phyloP scores from a whole-genome alignment of 1,140 invertebrate species.

The Chironomus striatipennis region DNA sequence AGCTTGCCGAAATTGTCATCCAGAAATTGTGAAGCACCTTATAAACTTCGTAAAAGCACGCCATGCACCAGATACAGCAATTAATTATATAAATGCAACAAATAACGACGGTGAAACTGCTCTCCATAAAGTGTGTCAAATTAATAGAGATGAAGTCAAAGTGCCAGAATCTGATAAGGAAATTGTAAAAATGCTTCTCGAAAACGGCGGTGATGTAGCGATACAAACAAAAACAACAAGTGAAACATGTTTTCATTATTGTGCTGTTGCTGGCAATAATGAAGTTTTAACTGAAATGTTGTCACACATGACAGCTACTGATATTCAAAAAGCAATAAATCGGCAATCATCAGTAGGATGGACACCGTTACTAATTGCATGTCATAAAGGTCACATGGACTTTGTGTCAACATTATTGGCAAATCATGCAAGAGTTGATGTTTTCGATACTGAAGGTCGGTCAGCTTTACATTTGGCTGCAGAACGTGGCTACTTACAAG shows the following conservation, averaged over 20 bases:
- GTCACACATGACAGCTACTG: constrained; percentile 71
- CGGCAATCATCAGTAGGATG: constrained; percentile 85
- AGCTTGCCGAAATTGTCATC: constrained; percentile 74
- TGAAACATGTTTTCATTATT: constrained; percentile 93
- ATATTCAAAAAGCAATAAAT: constrained; percentile 88
- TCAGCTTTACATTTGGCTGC: constrained; percentile 93
- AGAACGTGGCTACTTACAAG: constrained; percentile 83
- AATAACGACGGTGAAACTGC: constrained; percentile 89
- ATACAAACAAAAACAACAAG: constrained; percentile 73
- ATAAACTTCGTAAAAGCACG: constrained; percentile 75
- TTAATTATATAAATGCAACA: constrained; percentile 66
- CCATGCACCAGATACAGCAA: constrained; percentile 59
- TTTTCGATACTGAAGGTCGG: constrained; percentile 93
- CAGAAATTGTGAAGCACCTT: constrained; percentile 76
- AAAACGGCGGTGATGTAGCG: constrained; percentile 82
- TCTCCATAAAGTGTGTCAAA: constrained; percentile 79
- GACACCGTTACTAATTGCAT: constrained; percentile 92
- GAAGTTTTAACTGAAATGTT: constrained; percentile 91
- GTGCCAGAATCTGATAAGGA: constrained; percentile 77
- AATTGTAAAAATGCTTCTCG: constrained; percentile 77
- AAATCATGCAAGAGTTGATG: constrained; percentile 94
- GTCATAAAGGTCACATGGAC: constrained; percentile 69
- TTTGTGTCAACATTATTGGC: constrained; percentile 76
- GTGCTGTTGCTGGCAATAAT: constrained; percentile 90
- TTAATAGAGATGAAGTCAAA: constrained; percentile 65